Conservation (phyloP, 2,888 invertebrate genomes). For the Aspidapion aeneum region DNA sequence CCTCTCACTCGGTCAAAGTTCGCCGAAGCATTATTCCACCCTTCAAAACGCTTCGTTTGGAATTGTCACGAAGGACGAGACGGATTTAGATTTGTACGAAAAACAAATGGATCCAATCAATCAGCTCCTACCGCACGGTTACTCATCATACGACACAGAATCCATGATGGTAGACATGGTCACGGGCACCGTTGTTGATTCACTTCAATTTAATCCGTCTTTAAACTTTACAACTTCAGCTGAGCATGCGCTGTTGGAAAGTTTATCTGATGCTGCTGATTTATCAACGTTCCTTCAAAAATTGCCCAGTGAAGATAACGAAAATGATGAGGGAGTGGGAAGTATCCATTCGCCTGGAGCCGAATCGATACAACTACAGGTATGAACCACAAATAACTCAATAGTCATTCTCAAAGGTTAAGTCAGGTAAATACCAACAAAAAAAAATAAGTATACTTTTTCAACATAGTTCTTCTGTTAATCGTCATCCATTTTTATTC, state of each 20-base stretch:
- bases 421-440: background rate
- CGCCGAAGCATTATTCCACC: slow-evolving; percentile 65
- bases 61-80: slow-evolving; percentile 71
- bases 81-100: slow-evolving; percentile 68
- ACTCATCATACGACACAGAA: slow-evolving; percentile 56
- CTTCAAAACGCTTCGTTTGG: slow-evolving; percentile 78
- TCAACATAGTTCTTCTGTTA: too few species aligned
- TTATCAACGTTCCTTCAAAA: slow-evolving; percentile 72
- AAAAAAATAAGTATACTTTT: background rate
- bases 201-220: slow-evolving; percentile 77
- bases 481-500: too few species aligned
- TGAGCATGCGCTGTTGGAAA: slow-evolving; percentile 73
- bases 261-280: slow-evolving; percentile 76
- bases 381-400: slow-evolving; percentile 3
- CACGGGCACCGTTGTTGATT: slow-evolving; percentile 55
- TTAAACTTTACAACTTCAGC: slow-evolving; percentile 75
- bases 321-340: slow-evolving; percentile 60
- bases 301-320: slow-evolving; percentile 57
- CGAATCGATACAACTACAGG: slow-evolving; percentile 54
- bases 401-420: background rate
- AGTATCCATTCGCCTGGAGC: slow-evolving; percentile 69
- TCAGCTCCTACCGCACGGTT: slow-evolving; percentile 56
- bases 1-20: slow-evolving; percentile 49
- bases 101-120: slow-evolving; percentile 66
- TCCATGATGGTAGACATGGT: slow-evolving; percentile 67